Conservation (phyloP, 2,113 vertebrate species). For the Pachycephala philippinensis region DNA sequence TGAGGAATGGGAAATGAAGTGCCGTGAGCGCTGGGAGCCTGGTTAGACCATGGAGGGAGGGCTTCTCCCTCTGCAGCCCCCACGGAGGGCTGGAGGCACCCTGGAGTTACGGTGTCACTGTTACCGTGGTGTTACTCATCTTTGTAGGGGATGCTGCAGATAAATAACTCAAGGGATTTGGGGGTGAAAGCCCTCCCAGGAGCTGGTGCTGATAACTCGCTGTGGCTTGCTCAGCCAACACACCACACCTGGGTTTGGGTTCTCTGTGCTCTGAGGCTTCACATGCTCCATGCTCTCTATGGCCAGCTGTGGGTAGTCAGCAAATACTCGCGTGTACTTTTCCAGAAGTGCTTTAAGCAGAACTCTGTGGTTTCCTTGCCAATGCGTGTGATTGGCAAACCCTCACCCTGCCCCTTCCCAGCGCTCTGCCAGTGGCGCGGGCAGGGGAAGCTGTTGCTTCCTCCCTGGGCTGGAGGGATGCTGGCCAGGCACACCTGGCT, state of each 20-base stretch:
- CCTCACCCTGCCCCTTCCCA: background rate
- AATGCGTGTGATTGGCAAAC: fast-evolving
- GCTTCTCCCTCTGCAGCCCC: background rate
- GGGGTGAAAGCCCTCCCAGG: background rate
- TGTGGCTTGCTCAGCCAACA: background rate
- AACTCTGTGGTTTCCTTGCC: background rate
- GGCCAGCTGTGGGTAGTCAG: background rate
- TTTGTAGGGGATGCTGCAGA: background rate
- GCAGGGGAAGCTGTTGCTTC: background rate
- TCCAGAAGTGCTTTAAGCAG: background rate
- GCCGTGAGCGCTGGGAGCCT: background rate
- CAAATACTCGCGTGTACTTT: fast-evolving
- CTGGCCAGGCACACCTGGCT: background rate
- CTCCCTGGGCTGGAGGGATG: background rate
- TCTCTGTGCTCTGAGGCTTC: background rate
- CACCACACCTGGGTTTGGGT: fast-evolving
- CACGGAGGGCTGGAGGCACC: fast-evolving
- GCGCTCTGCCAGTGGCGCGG: fast-evolving
- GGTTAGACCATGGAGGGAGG: fast-evolving
- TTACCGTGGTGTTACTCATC: fast-evolving
- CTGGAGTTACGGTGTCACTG: fast-evolving
- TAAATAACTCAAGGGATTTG: background rate
- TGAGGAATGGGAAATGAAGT: background rate
- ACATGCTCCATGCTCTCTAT: fast-evolving
- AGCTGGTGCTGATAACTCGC: fast-evolving